These are phyloP conservation scores for Eulacestoma nigropectus DNA, from an alignment of 2,113 vertebrate species.

Conservation along the genomic window DNA sequence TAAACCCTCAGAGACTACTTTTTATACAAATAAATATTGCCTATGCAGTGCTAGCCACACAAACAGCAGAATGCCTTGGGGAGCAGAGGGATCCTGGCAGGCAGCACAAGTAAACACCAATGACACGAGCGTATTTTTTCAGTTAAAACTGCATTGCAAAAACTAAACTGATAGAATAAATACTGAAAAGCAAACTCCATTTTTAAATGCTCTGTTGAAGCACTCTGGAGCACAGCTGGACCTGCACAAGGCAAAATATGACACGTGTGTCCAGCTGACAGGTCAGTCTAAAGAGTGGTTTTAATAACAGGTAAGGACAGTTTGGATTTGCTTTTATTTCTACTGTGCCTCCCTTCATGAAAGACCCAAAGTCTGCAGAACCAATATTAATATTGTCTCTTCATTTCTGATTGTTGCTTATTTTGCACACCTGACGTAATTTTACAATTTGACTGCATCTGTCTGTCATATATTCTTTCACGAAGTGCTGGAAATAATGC, in stretches of 20 bases:
- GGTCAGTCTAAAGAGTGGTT: not conserved
- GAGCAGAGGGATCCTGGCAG: conserved; percentile 24
- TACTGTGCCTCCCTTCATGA: not conserved
- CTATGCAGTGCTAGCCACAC: not conserved
- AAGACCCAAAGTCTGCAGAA: not conserved
- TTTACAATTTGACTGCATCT: not conserved
- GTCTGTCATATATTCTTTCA: accelerated
- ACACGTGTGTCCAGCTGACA: not conserved
- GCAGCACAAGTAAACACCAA: conserved; percentile 37
- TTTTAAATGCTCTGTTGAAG: not conserved
- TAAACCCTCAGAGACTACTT: conserved; percentile 21
- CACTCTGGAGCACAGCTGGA: not conserved
- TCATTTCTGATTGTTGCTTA: not conserved
- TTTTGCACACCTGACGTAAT: not conserved
- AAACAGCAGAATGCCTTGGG: conserved; percentile 25
- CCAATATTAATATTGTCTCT: not conserved
- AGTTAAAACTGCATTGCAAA: not conserved
- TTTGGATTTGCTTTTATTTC: not conserved
- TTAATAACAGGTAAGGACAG: not conserved
- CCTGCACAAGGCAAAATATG: not conserved
- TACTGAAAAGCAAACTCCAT: not conserved
- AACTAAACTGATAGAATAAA: not conserved
- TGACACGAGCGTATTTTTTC: not conserved
- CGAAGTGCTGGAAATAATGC: not conserved
- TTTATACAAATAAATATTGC: conserved; percentile 59